Base-by-base conservation (phyloP, 2,888 invertebrate genomes). In the Netelia fuscicornis region DNA sequence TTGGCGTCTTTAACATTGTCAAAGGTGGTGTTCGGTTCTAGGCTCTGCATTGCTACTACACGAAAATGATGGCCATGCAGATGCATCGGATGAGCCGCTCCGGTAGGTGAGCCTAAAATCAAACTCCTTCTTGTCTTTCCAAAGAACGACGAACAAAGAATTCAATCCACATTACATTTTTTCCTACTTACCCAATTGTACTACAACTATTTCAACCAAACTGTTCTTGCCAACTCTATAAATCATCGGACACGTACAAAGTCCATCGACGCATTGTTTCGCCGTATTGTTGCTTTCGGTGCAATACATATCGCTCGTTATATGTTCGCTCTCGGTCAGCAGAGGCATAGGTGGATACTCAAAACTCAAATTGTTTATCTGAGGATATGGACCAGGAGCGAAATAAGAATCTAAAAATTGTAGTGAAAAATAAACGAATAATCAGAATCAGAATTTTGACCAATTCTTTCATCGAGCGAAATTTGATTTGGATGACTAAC, bases 341-440 rank as follows among this genome's bases (percentile, higher is more conserved):
- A 94, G 90, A 6, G 95, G 94, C 1, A 92, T 89, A 2, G 92
- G 75, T 8, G 95, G 94, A 82, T 87, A 88, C 60, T 90, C 86
- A 81, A 93, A 93, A 5, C 93, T 91, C 42, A 95, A 92, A 81
- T 94, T 89, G 88, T 94, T 94, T 5, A 92, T 94, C 91, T 94
- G 94, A 42, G 94, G 93, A 87, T 81, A 92, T 13, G 90, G 88
- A n/a, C 91, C 90, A 11, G 90, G 88, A 17, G 78, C 82, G 20
- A 76, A 82, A 75, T 88, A 82, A 10, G 87, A 85, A 65, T 85
- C 90, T 90, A 75, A 8, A 81, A 68, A 58, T 68, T 17, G 3
- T 0, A 8, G 23, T 58, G 6, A 2, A 52, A 52, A n/a, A 44
- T 8, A 1, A 81, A 81, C 23, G 78, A n/a, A 37, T 23, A 71